Base-by-base conservation (phyloP, 2,113 vertebrate species). In the Gnathonemus echidnorhynchus region DNA sequence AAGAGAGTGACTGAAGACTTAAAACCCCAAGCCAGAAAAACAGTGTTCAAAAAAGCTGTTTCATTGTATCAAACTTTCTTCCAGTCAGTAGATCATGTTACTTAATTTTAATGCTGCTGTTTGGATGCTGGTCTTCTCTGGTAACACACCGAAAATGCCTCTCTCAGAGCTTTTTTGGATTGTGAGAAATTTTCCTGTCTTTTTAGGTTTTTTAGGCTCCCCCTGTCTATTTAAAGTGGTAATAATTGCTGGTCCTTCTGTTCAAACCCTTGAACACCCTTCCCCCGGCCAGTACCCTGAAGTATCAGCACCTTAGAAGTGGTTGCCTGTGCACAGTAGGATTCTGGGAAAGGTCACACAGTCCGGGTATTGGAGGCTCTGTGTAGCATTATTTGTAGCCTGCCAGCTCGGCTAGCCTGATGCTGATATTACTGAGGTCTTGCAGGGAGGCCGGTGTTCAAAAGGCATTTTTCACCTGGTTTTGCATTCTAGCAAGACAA, bases 161-260 rank as follows among this genome's bases (percentile, higher is more conserved):
- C 70, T 87, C 48, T 85, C 6, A n/a, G 24, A 80, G 62, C 48
- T 7, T 88, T 80, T 90, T 46, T 21, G 19, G 0, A 31, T 84
- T 35, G 24, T 74, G 1, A 5, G 7, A 5, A 21, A 35, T 83
- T 84, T 45, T 31, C 24, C 70, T 8, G 89, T 52, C 89, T 52
- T 15, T 46, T 88, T 66, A 3, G 19, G 89, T 86, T 42, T 39
- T 39, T 39, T 39, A 39, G 39, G 39, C 39, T 39, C 39, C 39
- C 39, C 39, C 39, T 39, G 39, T 39, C 39, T 39, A 90, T 66
- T 92, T 83, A 90, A 91, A 90, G 74, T 86, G 42, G 45, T 31
- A 27, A 4, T 52, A 35, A 46, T 31, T 11, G 86, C 21, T 39
- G 56, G 15, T 50, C 31, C 52, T 88, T 21, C 50, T 58, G 15